Conservation (phyloP, 1,140 invertebrate species). For the Homarus americanus region DNA sequence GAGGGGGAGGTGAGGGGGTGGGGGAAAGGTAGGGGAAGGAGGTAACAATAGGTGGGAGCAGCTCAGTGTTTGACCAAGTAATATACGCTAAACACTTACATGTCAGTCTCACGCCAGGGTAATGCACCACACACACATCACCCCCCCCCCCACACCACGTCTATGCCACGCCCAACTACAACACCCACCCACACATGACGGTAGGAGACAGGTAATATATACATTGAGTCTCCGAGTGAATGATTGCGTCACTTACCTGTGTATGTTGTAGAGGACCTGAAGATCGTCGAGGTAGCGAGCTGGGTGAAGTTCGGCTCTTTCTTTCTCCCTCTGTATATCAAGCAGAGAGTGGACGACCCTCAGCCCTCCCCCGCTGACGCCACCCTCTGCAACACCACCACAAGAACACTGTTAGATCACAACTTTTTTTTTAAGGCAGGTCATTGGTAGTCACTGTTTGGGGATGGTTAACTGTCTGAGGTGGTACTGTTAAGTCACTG, state of each 20-base stretch:
- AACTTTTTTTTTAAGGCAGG: not conserved
- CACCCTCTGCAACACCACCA: not conserved
- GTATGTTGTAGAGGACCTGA: conserved; percentile 57
- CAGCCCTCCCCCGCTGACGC: conserved; percentile 8
- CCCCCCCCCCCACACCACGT: not conserved
- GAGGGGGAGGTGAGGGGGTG: not conserved
- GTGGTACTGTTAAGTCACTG: too few species aligned
- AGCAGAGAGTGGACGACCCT: conserved; percentile 23
- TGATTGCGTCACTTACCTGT: conserved; percentile 43
- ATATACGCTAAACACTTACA: not conserved
- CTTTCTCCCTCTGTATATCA: conserved; percentile 50
- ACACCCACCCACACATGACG: not conserved
- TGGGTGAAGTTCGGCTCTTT: conserved; percentile 26
- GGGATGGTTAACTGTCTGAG: not conserved
- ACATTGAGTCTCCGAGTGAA: too few species aligned
- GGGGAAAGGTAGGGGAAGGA: not conserved
- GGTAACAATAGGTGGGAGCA: not conserved
- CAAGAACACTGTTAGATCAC: too few species aligned
- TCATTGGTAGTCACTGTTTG: not conserved
- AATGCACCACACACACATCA: not conserved
- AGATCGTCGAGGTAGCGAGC: conserved; percentile 46
- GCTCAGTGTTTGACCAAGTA: too few species aligned
- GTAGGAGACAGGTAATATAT: too few species aligned
- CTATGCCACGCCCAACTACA: not conserved
- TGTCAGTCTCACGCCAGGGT: not conserved